Evolutionary conservation across 2,113 vertebrate genomes (phyloP), one percentile per base, ranked within the genome.

Genomic region (Brachirus orientalis): DNA sequence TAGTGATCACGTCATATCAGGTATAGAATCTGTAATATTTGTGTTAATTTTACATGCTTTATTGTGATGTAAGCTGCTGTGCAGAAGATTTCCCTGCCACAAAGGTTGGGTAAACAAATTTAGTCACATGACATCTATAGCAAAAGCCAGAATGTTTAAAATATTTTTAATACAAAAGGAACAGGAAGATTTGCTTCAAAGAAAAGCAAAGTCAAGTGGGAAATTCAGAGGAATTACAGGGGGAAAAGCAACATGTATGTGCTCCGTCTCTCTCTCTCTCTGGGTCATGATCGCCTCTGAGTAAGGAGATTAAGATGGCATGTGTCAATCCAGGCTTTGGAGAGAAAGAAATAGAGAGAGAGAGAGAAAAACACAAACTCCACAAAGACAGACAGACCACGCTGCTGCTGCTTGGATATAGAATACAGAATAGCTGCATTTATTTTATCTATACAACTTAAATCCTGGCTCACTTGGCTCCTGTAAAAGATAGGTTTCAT

Each of bases 321-420:
- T 94, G 92, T 88, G 92, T 95, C 95, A 95, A 93, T 92, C 92
- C 90, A 90, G 94, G 95, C 93, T 95, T 96, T 94, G 92, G 87
- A 88, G 75, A 75, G 83, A 89, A 72, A 90, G 88, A 90, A 90
- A 93, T 10, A 43, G 1, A 13, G 40, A 43, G 40, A 47, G 46
- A 38, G 10, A 18, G 52, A 54, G 16, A 38, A 16, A 91, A 94
- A 93, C 79, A 85, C 88, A 87, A 88, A 81, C 88, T 90, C 85
- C 80, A 91, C 77, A 85, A 83, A 89, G 72, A 81, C 85, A 50
- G 80, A 63, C 77, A 20, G 10, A 28, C 28, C 28, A n/a, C 38
- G 3, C 38, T 40, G 38, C 68, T 51, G 56, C 71, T 53, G 64
- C 56, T 60, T 55, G 51, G 22, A 54, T 53, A 36, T 36, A 62